A percentile compares a stretch with the other conserved stretches of the same genome.
Evolutionary conservation across 2,113 vertebrate species (phyloP).

Genomic region (Origma solitaria): DNA sequence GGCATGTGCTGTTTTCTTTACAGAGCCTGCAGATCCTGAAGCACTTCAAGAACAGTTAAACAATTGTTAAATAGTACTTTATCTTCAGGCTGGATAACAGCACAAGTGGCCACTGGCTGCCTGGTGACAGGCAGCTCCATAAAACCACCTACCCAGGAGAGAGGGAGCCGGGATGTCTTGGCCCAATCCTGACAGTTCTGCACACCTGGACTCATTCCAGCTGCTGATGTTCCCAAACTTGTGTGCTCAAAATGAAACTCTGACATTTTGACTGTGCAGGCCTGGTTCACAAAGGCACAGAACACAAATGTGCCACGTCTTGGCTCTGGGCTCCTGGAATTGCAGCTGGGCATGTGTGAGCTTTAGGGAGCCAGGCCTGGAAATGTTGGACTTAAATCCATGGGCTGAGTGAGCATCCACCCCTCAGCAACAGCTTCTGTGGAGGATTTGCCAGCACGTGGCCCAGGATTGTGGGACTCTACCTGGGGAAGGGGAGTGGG

Average conservation of each 20-base stretch:
- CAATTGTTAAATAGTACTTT: neutral
- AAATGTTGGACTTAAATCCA: neutral
- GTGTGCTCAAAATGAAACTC: neutral
- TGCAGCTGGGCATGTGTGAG: neutral
- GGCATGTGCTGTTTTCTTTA: neutral
- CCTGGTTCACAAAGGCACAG: neutral
- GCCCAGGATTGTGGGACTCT: accelerated
- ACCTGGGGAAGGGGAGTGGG: neutral
- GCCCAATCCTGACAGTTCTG: neutral
- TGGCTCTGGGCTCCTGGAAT: accelerated
- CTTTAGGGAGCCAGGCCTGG: neutral
- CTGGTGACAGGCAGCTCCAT: neutral
- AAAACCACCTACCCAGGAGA: neutral
- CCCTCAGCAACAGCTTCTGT: accelerated
- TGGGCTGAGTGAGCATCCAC: accelerated
- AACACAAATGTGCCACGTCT: neutral
- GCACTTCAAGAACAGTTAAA: neutral
- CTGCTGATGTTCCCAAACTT: neutral
- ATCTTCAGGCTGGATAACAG: neutral
- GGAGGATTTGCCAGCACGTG: neutral
- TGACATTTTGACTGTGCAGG: neutral
- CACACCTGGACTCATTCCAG: neutral
- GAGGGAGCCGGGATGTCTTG: neutral
- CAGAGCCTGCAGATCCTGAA: neutral
- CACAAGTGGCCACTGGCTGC: neutral